Base-by-base conservation (phyloP, 1,140 invertebrate species). In the Drosophila kurseongensis region DNA sequence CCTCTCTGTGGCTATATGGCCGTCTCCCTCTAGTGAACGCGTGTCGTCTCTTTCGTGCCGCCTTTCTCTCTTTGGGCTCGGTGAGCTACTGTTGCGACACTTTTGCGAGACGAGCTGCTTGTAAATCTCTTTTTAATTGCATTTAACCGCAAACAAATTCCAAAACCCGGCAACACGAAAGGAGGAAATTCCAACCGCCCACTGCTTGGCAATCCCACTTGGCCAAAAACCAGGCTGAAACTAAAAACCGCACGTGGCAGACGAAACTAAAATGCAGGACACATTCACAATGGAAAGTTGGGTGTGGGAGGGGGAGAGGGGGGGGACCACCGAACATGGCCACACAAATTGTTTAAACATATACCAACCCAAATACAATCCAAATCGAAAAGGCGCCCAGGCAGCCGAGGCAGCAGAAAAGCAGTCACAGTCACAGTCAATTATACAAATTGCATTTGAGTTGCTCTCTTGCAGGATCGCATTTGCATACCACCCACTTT, bases 111-210 rank as follows among this genome's bases (percentile, higher is more conserved):
- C 23, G 57, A 23, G 66, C 73, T 77, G 75, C 83, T 88, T 78
- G 83, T 82, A 86, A 86, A 86, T 86, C 82, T 86, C 83, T 88
- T 86, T 86, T 82, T 86, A 86, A 86, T 86, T 86, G 82, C 82
- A 82, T 86, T 86, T 88, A 78, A 76, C 82, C 82, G 59, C 82
- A 86, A 86, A 88, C 82, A 88, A 88, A 84, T 85, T 85, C 59
- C 71, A 48, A 51, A 82, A 72, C 60, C 74, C 67, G 66, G 74
- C 77, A 80, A 66, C 58, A 55, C 51, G 47, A 48, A 48, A 41
- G 57, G 1, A 38, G 8, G 54, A 52, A 16, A 45, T 56, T 18
- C 16, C 58, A 35, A 10, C 18, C 48, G 12, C 41, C 55, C 74
- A 40, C 50, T 54, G 44, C 32, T 44, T 29, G 47, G 40, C 50